Evolutionary conservation across 2,113 vertebrate genomes (phyloP), one percentile per base, ranked within the genome.

Genomic region (Oryzias curvinotus): DNA sequence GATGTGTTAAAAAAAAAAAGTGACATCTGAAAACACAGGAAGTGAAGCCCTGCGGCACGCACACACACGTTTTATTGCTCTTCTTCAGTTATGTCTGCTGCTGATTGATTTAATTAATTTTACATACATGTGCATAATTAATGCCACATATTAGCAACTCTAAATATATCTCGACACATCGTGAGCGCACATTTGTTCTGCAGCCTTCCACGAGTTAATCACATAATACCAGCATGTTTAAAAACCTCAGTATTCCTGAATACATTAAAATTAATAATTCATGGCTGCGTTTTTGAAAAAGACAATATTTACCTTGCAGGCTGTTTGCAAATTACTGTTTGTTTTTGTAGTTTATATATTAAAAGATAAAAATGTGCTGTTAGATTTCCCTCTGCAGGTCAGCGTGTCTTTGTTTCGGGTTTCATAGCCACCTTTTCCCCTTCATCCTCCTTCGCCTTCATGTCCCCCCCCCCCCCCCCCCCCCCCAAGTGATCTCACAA

Each of bases 41-140:
- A 70, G 46, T 44, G 45, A 42, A 51, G 50, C 53, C 43, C 36
- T 30, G 12, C 21, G 25, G n/a, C 52, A 51, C 46, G 15, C 50
- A 14, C 61, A 21, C 66, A n/a, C 56, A 41, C 61, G 30, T 48
- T 18, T 54, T 19, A 43, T 10, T 28, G n/a, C 30, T 70, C 44
- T 43, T 64, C 58, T 69, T 61, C 50, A 72, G 49, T 64, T 58
- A 52, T 26, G 72, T 80, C 71, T 82, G 69, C 66, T 65, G 62
- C 72, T 85, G 80, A 83, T 88, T 80, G 70, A 86, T 83, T 85
- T 82, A 83, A 85, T 85, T 78, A 73, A 66, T 59, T 53, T 21
- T 77, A 79, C 77, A 73, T 74, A 77, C 73, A 84, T 80, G 73
- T 86, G 61, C 75, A 84, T 83, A 80, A 78, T 80, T 86, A 85